These are phyloP conservation scores for Smutsia temminckii DNA, from an alignment of 2,797 vertebrate species.

Conservation along the genomic window DNA sequence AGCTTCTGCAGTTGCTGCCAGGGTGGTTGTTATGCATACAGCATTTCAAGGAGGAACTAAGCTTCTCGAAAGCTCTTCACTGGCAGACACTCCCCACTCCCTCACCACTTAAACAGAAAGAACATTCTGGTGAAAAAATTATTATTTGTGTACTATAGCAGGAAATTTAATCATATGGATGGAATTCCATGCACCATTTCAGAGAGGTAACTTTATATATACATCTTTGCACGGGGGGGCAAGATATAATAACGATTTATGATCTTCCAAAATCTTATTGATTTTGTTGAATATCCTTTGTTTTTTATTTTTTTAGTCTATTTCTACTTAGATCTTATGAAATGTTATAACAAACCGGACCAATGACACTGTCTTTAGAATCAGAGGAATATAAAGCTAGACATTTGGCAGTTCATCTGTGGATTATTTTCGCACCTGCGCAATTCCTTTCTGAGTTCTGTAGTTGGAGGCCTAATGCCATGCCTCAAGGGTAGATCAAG, in stretches of 20 bases:
- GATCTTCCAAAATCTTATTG: not conserved
- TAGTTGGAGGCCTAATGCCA: conserved; percentile 44
- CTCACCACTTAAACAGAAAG: conserved; percentile 16
- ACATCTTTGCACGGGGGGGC: not conserved
- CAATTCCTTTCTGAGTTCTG: conserved; percentile 40
- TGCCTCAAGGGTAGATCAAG: conserved; percentile 65
- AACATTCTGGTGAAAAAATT: not conserved
- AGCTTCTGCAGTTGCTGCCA: not conserved
- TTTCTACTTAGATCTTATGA: not conserved
- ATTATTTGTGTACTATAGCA: not conserved
- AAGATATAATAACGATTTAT: not conserved
- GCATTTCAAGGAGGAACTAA: not conserved
- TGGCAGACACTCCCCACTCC: not conserved
- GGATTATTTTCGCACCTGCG: conserved; percentile 59
- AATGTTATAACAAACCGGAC: conserved; percentile 10
- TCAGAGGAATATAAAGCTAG: not conserved
- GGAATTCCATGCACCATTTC: not conserved
- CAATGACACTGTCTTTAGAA: not conserved
- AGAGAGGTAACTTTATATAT: too few species aligned
- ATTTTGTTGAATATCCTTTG: not conserved
- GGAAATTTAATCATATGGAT: not conserved
- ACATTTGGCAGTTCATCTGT: conserved; percentile 32
- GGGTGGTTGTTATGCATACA: not conserved
- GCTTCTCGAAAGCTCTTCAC: not conserved
- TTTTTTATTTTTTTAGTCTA: not conserved